Conservation (phyloP, 2,888 invertebrate species). For the Axea sp. region DNA sequence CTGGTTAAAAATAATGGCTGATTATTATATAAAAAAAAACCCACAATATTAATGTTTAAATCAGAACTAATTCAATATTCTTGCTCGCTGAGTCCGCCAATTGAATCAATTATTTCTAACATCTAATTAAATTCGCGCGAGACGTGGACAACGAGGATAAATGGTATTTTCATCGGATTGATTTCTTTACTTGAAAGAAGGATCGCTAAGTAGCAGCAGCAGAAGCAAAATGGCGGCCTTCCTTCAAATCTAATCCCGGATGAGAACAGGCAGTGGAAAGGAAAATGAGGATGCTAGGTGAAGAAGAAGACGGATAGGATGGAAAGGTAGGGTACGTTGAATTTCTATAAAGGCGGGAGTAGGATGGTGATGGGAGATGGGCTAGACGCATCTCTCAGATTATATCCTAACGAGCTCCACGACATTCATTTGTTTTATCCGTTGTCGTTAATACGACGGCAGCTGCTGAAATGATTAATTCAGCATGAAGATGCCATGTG, state of each 20-base stretch:
- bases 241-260: slow-evolving; percentile 74
- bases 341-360: slow-evolving; percentile 14
- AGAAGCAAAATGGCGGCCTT: slow-evolving; percentile 70
- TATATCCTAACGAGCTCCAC: slow-evolving; percentile 79
- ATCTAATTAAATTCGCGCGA: no score
- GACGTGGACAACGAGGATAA: slow-evolving; percentile 40
- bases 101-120: no score
- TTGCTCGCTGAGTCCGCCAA: no score
- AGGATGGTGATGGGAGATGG: slow-evolving; percentile 67
- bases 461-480: slow-evolving; percentile 79
- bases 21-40: no score
- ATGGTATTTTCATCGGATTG: slow-evolving; percentile 47
- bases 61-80: no score
- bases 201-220: slow-evolving; percentile 62
- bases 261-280: slow-evolving; percentile 67
- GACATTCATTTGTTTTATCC: slow-evolving; percentile 80
- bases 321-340: slow-evolving; percentile 54
- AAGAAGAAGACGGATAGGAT: slow-evolving; percentile 44
- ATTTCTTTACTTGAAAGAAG: slow-evolving; percentile 63
- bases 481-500: slow-evolving; percentile 69
- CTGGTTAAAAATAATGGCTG: no score
- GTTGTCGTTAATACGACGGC: slow-evolving; percentile 78
- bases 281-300: slow-evolving; percentile 51
- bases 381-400: slow-evolving; percentile 76
- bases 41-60: no score